Base-by-base conservation (phyloP, 53 echinoderm and acorn worm genomes). In the Actinopyga echinites region DNA sequence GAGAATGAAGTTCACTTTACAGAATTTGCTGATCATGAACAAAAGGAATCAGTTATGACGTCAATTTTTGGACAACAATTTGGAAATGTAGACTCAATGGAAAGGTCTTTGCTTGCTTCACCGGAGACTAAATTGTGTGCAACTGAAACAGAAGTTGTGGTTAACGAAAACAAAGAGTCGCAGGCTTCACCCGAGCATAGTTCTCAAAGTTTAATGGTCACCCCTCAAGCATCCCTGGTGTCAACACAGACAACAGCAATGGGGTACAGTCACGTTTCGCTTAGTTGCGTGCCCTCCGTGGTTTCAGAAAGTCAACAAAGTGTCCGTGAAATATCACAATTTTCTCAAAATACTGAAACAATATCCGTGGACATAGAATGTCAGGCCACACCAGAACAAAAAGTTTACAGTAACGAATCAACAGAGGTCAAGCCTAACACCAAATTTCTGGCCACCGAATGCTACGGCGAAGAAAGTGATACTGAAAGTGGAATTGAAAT, bases 401-500 rank as follows among this genome's bases (percentile, higher is more conserved):
- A 30, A 20, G 54, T 12, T 3, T 77, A 32, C 11, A 49, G 10
- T 10, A 17, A 77, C 33, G 28, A 54, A 31, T 13, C 45, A 20
- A 53, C 77, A n/a, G 34, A 42, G 63, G 81, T 26, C n/a, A 80
- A 62, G 61, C 81, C 81, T 10, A 37, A 61, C 11, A 62, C 36
- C n/a, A 60, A 59, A 25, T 59, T 61, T 21, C 59, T 36, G 25
- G 40, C 35, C 13, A 80, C 81, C 36, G 81, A 80, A 37, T 59
- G 37, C n/a, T 55, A 78, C 57, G 81, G 35, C 37, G 81, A 59
- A 8, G 89, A 89, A 54, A 85, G 84, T 26, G 89, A 84, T 29
- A 67, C 74, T 43, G 89, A 89, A 37, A 89, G 89, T 28, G 89
- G 89, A 28, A 89, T 89, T 40, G 89, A 89, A 34, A 81, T 81